Evolutionary conservation across 1,140 invertebrate genomes (phyloP).

Genomic region (Plutomurus gul): DNA sequence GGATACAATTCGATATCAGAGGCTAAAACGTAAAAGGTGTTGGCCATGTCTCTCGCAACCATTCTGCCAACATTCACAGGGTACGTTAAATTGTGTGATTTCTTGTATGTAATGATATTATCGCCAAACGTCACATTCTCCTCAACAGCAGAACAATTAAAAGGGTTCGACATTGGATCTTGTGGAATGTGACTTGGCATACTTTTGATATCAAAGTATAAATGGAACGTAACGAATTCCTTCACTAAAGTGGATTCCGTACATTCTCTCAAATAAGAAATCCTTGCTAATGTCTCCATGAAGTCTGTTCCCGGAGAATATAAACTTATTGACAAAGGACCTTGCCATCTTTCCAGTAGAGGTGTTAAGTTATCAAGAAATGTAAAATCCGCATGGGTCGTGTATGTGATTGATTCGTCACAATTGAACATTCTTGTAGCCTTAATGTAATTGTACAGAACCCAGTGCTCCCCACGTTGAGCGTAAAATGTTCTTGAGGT

Average conservation of each 20-base stretch:
- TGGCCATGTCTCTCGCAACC: constrained; percentile 55
- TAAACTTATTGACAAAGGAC: constrained; percentile 73
- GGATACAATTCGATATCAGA: constrained; percentile 58
- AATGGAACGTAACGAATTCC: constrained; percentile 81
- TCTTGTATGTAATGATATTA: constrained; percentile 39
- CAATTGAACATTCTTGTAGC: constrained; percentile 63
- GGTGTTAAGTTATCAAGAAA: constrained; percentile 87
- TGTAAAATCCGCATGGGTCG: constrained; percentile 87
- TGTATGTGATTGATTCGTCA: constrained; percentile 85
- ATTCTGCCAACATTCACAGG: constrained; percentile 54
- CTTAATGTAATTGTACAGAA: constrained; percentile 82
- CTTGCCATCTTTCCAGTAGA: constrained; percentile 71
- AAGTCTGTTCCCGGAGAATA: constrained; percentile 76
- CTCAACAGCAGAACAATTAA: constrained; percentile 40
- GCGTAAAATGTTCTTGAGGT: constrained; percentile 34
- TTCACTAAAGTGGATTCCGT: constrained; percentile 65
- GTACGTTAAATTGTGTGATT: constrained; percentile 5
- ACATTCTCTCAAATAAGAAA: constrained; percentile 71
- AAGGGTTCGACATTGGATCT: not conserved
- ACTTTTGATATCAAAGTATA: constrained; percentile 71
- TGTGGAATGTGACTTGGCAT: not conserved
- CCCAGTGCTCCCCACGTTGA: constrained; percentile 87
- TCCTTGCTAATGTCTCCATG: constrained; percentile 66
- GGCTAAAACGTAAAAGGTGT: constrained; percentile 59
- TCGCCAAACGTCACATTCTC: constrained; percentile 29